Percentiles rank a stretch among this genome's conserved stretches.
Conservation (phyloP, 2,113 vertebrate species). For the Heptranchias perlo region DNA sequence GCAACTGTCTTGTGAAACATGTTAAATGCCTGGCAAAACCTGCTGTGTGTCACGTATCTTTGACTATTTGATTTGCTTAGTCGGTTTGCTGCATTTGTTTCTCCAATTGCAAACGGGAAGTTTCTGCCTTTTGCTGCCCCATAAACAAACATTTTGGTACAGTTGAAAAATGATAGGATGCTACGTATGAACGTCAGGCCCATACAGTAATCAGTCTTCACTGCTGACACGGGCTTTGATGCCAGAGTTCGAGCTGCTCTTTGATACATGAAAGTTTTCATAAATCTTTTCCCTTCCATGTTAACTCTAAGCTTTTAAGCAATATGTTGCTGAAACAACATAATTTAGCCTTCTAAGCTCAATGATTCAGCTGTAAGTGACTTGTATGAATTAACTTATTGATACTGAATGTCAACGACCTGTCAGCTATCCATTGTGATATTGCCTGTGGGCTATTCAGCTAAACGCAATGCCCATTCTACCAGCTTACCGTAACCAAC, state of each 20-base stretch:
- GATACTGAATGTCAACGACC: too few relatives aligned
- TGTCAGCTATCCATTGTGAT: neutral
- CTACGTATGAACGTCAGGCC: neutral
- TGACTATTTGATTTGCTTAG: slow-evolving; percentile 4
- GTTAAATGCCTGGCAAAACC: slow-evolving; percentile 29
- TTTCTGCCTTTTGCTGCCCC: neutral
- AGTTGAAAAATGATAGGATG: neutral
- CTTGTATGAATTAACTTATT: neutral
- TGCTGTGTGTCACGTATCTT: neutral
- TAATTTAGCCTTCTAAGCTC: neutral
- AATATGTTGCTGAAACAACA: neutral
- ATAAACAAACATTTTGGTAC: slow-evolving; percentile 27
- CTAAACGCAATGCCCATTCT: neutral
- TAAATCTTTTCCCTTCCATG: slow-evolving; percentile 31
- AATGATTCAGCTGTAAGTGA: neutral
- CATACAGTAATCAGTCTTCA: neutral
- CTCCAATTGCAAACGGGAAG: slow-evolving; percentile 3
- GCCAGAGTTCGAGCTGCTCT: neutral
- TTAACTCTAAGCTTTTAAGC: neutral
- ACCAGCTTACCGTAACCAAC: neutral
- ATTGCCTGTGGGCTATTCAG: neutral
- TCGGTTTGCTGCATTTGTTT: neutral
- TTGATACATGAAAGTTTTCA: slow-evolving; percentile 25
- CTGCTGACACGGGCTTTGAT: neutral
- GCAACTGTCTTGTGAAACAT: slow-evolving; percentile 26